A percentile compares a stretch with the other conserved stretches of the same genome.
Conservation (phyloP, 2,113 vertebrate species). For the Turdus rufiventris region DNA sequence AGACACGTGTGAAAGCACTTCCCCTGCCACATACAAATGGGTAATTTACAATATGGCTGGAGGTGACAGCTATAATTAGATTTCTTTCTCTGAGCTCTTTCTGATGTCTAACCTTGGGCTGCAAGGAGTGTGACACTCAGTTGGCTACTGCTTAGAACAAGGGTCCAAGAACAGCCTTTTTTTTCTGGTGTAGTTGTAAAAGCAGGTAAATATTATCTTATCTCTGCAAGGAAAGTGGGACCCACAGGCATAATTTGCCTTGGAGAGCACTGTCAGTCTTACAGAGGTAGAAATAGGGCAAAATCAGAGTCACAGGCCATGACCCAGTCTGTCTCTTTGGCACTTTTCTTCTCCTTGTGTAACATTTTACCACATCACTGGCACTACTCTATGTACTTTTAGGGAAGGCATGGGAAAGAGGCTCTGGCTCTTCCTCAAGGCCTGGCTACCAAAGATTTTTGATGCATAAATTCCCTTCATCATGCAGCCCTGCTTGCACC, state of each 20-base stretch:
- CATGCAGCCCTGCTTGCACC: not conserved
- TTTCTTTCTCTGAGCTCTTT: not conserved
- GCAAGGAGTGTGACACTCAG: not conserved
- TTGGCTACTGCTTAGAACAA: not conserved
- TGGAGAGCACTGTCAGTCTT: not conserved
- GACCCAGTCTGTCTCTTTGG: not conserved
- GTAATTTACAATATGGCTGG: not conserved
- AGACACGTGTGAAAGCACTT: conserved; percentile 9
- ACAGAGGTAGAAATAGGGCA: not conserved
- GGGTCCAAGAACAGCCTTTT: not conserved
- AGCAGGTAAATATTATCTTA: not conserved
- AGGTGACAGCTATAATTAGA: conserved; percentile 22
- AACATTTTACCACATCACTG: not conserved
- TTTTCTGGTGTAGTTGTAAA: not conserved
- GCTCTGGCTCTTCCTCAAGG: not conserved
- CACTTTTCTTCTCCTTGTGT: not conserved
- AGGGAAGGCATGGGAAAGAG: not conserved
- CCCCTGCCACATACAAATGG: not conserved
- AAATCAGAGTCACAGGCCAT: not conserved
- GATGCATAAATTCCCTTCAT: not conserved
- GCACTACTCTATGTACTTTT: not conserved
- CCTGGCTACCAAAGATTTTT: not conserved
- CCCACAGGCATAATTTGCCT: not conserved
- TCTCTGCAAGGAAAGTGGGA: not conserved
- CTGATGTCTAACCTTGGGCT: not conserved